These are phyloP conservation scores for Alfaro cultratus DNA, from an alignment of 2,797 vertebrate genomes.

Conservation along the genomic window DNA sequence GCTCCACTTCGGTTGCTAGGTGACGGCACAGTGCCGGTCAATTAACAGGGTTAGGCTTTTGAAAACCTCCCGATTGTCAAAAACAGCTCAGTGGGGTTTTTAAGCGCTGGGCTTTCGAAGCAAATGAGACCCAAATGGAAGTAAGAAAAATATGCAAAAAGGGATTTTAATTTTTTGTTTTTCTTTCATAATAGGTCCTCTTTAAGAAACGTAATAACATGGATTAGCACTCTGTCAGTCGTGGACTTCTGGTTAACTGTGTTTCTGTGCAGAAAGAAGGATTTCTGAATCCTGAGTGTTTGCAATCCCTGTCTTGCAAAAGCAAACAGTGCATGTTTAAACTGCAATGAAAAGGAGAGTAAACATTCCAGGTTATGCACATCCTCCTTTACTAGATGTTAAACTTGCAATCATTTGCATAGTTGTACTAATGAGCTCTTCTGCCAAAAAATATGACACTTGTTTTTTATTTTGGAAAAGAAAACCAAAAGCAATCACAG, in stretches of 20 bases:
- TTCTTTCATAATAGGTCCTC: too few species aligned
- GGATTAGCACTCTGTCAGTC: not conserved
- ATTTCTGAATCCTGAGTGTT: not conserved
- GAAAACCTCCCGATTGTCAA: too few species aligned
- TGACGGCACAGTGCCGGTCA: too few species aligned
- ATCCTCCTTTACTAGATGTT: not conserved
- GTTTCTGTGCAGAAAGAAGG: not conserved
- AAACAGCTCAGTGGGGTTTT: too few species aligned
- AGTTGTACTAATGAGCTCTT: conserved; percentile 14
- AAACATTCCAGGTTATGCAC: not conserved
- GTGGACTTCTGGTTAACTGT: not conserved
- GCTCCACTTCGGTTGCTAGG: too few species aligned
- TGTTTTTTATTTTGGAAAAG: too few species aligned
- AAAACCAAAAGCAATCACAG: conserved; percentile 1
- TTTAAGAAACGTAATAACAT: not conserved
- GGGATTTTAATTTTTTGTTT: too few species aligned
- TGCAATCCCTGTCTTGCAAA: not conserved
- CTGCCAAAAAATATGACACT: conserved; percentile 2
- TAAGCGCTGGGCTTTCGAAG: too few species aligned
- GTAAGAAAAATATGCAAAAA: too few species aligned
- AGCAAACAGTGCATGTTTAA: not conserved
- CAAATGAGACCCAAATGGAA: too few species aligned
- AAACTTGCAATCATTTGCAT: conserved; percentile 48
- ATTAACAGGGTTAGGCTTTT: too few species aligned
- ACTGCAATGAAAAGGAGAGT: too few species aligned